Evolutionary conservation across 2,888 invertebrate genomes (phyloP).

Genomic region (Pseudoips prasinana): DNA sequence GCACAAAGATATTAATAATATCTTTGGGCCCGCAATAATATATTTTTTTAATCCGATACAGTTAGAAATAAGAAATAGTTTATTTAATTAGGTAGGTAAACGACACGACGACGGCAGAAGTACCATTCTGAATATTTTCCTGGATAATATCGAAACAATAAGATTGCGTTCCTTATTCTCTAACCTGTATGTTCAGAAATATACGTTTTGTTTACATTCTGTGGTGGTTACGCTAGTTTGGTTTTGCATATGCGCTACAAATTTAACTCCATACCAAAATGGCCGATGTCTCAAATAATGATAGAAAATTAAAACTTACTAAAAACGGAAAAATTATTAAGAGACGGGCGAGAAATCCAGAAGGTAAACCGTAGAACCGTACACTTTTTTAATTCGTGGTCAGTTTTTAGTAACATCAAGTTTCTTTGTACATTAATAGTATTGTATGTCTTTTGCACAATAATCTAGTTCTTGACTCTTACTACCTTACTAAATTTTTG

Average conservation of each 20-base stretch:
- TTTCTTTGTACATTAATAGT: constrained; percentile 14
- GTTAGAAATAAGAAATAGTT: too few species aligned
- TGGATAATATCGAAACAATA: too few species aligned
- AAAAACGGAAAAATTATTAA: constrained; percentile 78
- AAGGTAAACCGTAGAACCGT: constrained; percentile 55
- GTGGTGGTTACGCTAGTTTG: constrained; percentile 43
- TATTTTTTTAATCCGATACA: too few species aligned
- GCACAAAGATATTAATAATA: too few species aligned
- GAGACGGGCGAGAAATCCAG: constrained; percentile 73
- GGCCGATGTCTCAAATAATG: constrained; percentile 79
- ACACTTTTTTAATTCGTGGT: constrained; percentile 8
- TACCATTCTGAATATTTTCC: too few species aligned
- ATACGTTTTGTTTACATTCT: constrained; percentile 17
- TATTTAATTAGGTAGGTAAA: too few species aligned
- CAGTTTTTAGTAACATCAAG: constrained; percentile 7
- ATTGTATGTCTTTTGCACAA: constrained; percentile 14
- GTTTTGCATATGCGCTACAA: constrained; percentile 13
- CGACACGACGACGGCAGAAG: too few species aligned
- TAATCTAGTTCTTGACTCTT: constrained; percentile 63
- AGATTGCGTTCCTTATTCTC: too few species aligned
- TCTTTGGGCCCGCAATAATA: too few species aligned
- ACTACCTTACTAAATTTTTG: constrained; percentile 64
- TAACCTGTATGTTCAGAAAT: too few species aligned
- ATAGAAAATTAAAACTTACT: constrained; percentile 73
- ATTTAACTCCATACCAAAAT: constrained; percentile 68